A percentile compares a stretch with the other conserved stretches of the same genome.
Evolutionary conservation across 2,888 invertebrate species (phyloP).

Genomic region (Bedellia somnulentella): DNA sequence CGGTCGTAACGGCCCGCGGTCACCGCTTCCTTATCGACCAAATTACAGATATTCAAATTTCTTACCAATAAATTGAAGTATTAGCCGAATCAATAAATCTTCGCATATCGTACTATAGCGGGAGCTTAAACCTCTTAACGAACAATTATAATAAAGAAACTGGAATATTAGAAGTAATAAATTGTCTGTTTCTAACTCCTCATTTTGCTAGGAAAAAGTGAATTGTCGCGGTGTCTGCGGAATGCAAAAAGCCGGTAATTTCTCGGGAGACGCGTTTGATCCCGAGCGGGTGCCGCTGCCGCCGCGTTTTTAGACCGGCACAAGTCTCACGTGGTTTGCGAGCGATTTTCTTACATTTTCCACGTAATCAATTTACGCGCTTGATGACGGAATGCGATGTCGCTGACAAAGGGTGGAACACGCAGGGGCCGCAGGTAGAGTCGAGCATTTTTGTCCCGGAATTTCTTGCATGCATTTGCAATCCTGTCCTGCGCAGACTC

Average conservation of each 20-base stretch:
- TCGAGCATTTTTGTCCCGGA: conserved; percentile 49
- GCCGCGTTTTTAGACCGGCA: conserved; percentile 23
- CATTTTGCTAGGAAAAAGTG: conserved; percentile 19
- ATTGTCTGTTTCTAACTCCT: too few species aligned
- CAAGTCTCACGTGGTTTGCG: conserved; percentile 26
- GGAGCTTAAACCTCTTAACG: too few species aligned
- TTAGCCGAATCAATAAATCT: too few species aligned
- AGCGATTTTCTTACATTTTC: conserved; percentile 52
- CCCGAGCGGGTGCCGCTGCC: conserved; percentile 16
- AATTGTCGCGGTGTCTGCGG: conserved; percentile 17
- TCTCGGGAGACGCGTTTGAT: conserved; percentile 15
- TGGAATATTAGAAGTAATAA: conserved; percentile 23
- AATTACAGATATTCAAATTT: conserved; percentile 5
- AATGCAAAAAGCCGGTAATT: conserved; percentile 36
- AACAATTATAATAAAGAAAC: too few species aligned
- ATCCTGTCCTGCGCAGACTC: conserved; percentile 28
- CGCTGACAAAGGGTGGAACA: conserved; percentile 10
- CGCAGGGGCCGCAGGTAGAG: conserved; percentile 33
- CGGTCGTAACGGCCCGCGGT: conserved; percentile 37
- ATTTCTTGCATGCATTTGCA: conserved; percentile 57
- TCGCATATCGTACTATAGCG: too few species aligned
- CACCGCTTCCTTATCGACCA: too few species aligned
- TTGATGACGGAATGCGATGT: conserved; percentile 26
- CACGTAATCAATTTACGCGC: conserved; percentile 49
- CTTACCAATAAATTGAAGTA: too few species aligned